A percentile compares a stretch with the other conserved stretches of the same genome.
Evolutionary conservation across 1,140 invertebrate species (phyloP).

Genomic region (Drosophila sp.): DNA sequence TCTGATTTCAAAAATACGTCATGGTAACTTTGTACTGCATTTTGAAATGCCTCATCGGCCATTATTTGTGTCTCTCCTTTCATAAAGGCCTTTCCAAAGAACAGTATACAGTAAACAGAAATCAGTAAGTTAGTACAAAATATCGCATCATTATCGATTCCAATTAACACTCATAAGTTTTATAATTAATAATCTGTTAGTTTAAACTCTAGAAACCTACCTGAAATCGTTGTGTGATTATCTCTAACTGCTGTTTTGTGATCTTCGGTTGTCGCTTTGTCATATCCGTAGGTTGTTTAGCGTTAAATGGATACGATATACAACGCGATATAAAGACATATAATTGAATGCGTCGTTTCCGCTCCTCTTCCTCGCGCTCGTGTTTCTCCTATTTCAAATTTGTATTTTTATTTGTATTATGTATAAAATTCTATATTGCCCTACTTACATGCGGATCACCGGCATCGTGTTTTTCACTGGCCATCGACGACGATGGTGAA

Average conservation of each 20-base stretch:
- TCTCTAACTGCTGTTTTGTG: conserved; percentile 97
- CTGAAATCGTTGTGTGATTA: conserved; percentile 97
- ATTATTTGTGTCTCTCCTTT: conserved; percentile 99
- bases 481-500: conserved; percentile 92
- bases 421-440: no score
- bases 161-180: no score
- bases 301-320: conserved; percentile 99
- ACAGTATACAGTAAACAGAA: no score
- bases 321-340: conserved; percentile 99
- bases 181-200: no score
- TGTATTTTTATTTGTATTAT: not conserved
- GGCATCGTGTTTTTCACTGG: conserved; percentile 90
- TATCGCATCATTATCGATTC: no score
- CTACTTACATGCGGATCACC: conserved; percentile 70
- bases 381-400: conserved; percentile 89
- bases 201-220: conserved; percentile 85
- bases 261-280: conserved; percentile 96
- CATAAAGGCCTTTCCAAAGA: conserved; percentile 90
- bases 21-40: conserved; percentile 98
- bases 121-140: no score
- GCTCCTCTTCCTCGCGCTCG: conserved; percentile 96
- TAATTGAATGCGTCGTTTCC: conserved; percentile 96
- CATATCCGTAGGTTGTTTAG: conserved; percentile 99
- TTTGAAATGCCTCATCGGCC: conserved; percentile 99
- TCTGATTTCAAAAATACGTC: conserved; percentile 99